Evolutionary conservation across 2,113 vertebrate genomes (phyloP).

Genomic region (Isurus oxyrinchus): DNA sequence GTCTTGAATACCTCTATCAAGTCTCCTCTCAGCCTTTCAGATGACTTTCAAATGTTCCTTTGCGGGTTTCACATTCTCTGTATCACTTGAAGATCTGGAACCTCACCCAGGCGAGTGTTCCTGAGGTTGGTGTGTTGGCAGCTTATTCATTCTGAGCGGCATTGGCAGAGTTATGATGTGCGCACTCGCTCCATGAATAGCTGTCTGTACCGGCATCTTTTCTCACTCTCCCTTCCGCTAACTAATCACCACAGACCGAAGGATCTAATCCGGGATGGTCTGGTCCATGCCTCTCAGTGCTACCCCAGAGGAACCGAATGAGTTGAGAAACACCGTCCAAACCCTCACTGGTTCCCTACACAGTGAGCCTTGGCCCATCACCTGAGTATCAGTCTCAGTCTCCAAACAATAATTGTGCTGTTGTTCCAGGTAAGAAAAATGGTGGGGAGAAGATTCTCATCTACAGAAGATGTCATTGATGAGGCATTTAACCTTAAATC

Average conservation of each 20-base stretch:
- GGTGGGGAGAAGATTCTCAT: neutral
- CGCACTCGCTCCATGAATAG: neutral
- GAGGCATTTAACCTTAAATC: neutral
- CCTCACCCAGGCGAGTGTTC: neutral
- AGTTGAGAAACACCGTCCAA: neutral
- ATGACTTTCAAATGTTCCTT: neutral
- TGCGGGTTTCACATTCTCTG: neutral
- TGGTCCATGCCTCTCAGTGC: neutral
- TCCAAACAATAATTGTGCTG: neutral
- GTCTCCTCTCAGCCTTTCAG: too few species aligned
- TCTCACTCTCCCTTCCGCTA: neutral
- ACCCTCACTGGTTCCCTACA: neutral
- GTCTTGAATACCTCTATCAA: too few species aligned
- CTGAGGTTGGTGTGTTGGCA: neutral
- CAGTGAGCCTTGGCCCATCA: too few species aligned
- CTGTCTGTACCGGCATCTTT: neutral
- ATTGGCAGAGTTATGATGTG: neutral
- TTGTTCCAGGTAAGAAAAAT: neutral
- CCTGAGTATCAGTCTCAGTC: too few species aligned
- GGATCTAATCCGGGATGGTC: too few species aligned
- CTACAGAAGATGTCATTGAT: neutral
- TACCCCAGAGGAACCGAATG: too few species aligned
- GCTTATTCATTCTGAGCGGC: neutral
- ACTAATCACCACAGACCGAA: too few species aligned
- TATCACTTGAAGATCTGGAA: neutral